These are phyloP conservation scores for Cosmorhoe ocellata DNA, from an alignment of 2,888 invertebrate genomes.

Conservation along the genomic window DNA sequence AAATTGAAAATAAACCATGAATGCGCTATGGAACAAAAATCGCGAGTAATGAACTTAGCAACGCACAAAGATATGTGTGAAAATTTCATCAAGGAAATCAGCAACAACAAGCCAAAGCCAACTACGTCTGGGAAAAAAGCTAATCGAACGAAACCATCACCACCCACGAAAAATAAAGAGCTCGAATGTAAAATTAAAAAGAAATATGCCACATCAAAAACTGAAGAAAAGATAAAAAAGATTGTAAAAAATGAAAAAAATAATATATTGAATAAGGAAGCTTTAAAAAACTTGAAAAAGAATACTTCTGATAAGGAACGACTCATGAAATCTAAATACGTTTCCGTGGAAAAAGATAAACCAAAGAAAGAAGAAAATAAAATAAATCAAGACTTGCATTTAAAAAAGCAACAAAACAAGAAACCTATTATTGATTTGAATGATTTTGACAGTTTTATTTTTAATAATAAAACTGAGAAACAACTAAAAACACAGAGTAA, in stretches of 20 bases:
- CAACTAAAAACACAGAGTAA: not conserved
- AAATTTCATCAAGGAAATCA: conserved; percentile 25
- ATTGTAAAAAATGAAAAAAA: not conserved
- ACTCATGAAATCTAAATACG: not conserved
- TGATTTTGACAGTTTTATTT: conserved; percentile 3
- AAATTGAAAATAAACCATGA: conserved; percentile 14
- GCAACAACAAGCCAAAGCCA: conserved; percentile 1
- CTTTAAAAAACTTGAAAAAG: conserved; percentile 1
- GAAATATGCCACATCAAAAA: not conserved
- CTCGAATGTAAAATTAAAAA: not conserved
- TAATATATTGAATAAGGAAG: not conserved
- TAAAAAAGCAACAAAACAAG: not conserved
- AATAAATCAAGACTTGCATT: not conserved
- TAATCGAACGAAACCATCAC: not conserved
- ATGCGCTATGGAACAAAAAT: conserved; percentile 1
- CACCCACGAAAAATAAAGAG: conserved; percentile 1
- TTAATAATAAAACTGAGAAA: not conserved
- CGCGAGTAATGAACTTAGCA: conserved; percentile 9
- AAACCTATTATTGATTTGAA: conserved; percentile 5
- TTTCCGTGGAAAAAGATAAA: not conserved
- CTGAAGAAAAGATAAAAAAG: not conserved
- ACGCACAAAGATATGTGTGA: conserved; percentile 21
- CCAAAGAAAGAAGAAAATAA: not conserved
- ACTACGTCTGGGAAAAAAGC: not conserved
- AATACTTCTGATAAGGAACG: conserved; percentile 1